These are phyloP conservation scores for Pyralis farinalis DNA, from an alignment of 2,888 invertebrate species.

Conservation along the genomic window DNA sequence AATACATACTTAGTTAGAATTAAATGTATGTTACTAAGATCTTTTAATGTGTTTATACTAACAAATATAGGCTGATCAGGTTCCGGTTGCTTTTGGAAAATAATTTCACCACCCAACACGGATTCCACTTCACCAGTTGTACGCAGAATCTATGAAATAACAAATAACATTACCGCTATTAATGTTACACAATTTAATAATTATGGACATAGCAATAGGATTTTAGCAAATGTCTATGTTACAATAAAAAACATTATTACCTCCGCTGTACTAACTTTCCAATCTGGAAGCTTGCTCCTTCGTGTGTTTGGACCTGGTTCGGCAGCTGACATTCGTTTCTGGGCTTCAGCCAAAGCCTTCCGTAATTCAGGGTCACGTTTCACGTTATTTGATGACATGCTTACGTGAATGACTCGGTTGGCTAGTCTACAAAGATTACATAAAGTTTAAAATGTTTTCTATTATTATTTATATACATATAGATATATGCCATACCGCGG, in stretches of 20 bases:
- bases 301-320: slow-evolving; percentile 91
- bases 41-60: no score
- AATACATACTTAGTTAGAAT: no score
- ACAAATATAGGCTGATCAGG: slow-evolving; percentile 98
- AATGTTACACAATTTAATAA: no score
- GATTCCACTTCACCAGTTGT: slow-evolving; percentile 63
- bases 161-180: no score
- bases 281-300: slow-evolving; percentile 82
- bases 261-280: slow-evolving; percentile 84
- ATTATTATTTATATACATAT: no score
- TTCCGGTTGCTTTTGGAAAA: slow-evolving; percentile 93
- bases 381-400: slow-evolving; percentile 83
- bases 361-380: slow-evolving; percentile 93
- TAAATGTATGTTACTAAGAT: no score
- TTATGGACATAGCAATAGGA: no score
- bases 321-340: slow-evolving; percentile 87
- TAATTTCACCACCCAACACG: slow-evolving; percentile 72
- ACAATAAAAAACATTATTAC: slow-evolving; percentile 22
- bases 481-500: no score
- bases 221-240: no score
- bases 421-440: slow-evolving; percentile 84
- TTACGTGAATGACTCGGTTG: slow-evolving; percentile 95
- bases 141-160: slow-evolving; percentile 48
- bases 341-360: slow-evolving; percentile 89
- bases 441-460: no score